These are phyloP conservation scores for Labia minor DNA, from an alignment of 2,888 invertebrate species.

Conservation along the genomic window DNA sequence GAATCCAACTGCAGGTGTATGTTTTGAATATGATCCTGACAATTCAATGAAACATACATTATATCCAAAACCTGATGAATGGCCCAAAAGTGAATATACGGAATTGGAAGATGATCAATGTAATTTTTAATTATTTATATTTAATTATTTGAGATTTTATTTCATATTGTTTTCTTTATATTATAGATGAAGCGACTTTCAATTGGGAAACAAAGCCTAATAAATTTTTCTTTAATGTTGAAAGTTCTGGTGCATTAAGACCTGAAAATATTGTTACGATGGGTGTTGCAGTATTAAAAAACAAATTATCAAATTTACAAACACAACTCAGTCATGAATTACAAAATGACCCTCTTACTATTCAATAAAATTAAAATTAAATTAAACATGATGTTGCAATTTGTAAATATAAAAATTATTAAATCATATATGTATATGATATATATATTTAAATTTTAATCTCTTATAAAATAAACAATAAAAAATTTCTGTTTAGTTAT, in stretches of 20 bases:
- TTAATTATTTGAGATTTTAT: conserved; percentile 18
- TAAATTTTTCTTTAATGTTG: conserved; percentile 94
- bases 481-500: too few species aligned
- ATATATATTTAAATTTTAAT: neutral
- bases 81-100: conserved; percentile 97
- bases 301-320: conserved; percentile 90
- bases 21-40: conserved; percentile 99
- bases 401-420: neutral
- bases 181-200: conserved; percentile 75
- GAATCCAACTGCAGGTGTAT: conserved; percentile 98
- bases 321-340: conserved; percentile 81
- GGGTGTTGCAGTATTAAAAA: conserved; percentile 86
- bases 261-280: conserved; percentile 95
- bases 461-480: too few species aligned
- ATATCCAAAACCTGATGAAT: conserved; percentile 93
- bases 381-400: neutral
- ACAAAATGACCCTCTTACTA: conserved; percentile 71
- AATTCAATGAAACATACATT: conserved; percentile 92
- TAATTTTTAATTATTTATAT: conserved; percentile 35
- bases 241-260: conserved; percentile 85
- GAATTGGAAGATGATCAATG: conserved; percentile 85
- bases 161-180: conserved; percentile 22
- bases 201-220: conserved; percentile 92
- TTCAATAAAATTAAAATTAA: conserved; percentile 34
- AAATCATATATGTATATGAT: neutral